Evolutionary conservation across 2,113 vertebrate species (phyloP), one percentile per base, ranked within the genome.

Genomic region (Coreoperca whiteheadi): DNA sequence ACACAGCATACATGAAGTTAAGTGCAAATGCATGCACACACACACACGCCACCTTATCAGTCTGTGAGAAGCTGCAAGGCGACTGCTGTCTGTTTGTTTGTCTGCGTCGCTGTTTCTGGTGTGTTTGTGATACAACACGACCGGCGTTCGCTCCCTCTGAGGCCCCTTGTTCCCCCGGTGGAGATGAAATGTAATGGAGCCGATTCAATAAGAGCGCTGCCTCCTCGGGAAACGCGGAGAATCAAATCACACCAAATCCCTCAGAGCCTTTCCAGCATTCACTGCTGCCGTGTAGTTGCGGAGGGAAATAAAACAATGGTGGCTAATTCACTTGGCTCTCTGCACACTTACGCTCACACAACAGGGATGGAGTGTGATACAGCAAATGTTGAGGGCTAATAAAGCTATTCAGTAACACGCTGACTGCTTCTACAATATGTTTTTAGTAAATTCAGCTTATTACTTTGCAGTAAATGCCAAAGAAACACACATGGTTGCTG

Each of bases 181-280:
- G 83, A 93, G 86, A 92, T 94, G 86, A 91, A 94, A 91, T 77
- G 85, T 91, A 92, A 93, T 88, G 90, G 91, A 93, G 92, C 68
- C 78, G 86, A 93, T 93, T 93, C 92, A 94, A 94, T 93, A 91
- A 91, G 74, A 90, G 80, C 76, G 54, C 74, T 54, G 83, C 83
- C 83, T 83, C 78, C 76, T 83, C 66, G 70, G 83, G 70, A 89
- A 92, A 85, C 10, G 64, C 15, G 1, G 43, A 66, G 78, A 92
- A 93, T 94, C 91, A 85, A 92, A 94, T 94, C 93, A 88, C 81
- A 23, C 3, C 56, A 6, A 81, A 86, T 87, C 91, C 92, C 92
- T 87, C 28, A 0, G 93, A 90, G 92, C 60, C 48, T 90, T 90
- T 79, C 90, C 88, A 53, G 89, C 82, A 65, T 88, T 48, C 90